Evolutionary conservation across 2,797 vertebrate genomes (phyloP), one percentile per base, ranked within the genome.

Genomic region (Melanotaenia pygmaea): DNA sequence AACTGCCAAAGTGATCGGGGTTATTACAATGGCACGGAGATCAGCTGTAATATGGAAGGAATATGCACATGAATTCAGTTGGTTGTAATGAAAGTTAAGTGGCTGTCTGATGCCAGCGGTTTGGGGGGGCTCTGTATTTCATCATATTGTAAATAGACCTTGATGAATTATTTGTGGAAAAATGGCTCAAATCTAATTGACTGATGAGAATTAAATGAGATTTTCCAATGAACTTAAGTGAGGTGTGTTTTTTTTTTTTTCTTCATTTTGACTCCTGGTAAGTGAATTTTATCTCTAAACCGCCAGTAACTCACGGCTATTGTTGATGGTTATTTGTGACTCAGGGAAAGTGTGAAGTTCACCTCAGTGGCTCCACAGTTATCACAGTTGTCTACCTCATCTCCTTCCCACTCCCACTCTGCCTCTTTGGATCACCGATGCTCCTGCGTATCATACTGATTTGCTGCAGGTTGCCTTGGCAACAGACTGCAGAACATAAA

Each of bases 381-480:
- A n/a, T 24, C 10, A 9, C 50, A 51, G 53, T 13, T 13, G 24
- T 32, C 47, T 14, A 26, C 2, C 20, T 76, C 47, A 13, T 24
- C 0, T 45, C 40, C 14, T 54, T 59, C 69, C 59, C 47, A 76
- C 47, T 64, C 57, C 70, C 51, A 74, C 58, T 63, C 84, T 65
- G 32, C 45, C 76, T 64, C 60, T 68, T 76, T 84, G 74, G 65
- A 80, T 82, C 60, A 1, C 50, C 75, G 70, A 35, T 22, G 28
- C 79, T 81, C 75, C 76, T 70, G 68, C 85, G 78, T 82, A 66
- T 68, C 62, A 54, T 51, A 51, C 77, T 63, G 76, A 90, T 92
- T 90, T 14, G 74, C 68, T 76, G 88, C 86, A 90, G 75, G 81
- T 95, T 95, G 91, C 92, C 92, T 68, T 90, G 89, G 91, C 88